A percentile compares a stretch with the other conserved stretches of the same genome.
These are phyloP conservation scores for Agrochola circellaris DNA, from an alignment of 2,888 invertebrate genomes.

Conservation along the genomic window DNA sequence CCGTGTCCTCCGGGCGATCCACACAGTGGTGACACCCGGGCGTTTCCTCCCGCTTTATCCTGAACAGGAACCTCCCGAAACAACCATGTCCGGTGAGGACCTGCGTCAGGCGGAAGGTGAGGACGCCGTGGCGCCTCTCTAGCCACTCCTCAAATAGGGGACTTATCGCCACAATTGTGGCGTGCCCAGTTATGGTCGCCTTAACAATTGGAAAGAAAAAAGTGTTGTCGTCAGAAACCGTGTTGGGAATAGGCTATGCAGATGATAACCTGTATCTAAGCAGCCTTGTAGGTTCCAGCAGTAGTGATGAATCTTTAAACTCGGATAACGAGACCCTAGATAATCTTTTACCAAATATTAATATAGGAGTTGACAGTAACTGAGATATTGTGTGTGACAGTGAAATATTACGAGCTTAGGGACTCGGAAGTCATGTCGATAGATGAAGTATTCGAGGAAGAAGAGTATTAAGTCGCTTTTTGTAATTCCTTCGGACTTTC, in stretches of 20 bases:
- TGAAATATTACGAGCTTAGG: conserved; percentile 66
- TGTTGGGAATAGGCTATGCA: background rate
- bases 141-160: too few relatives aligned
- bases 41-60: too few relatives aligned
- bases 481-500: conserved; percentile 26
- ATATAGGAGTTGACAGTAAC: conserved; percentile 50
- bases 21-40: too few relatives aligned
- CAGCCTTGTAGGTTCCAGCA: background rate
- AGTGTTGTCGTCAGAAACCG: too few relatives aligned
- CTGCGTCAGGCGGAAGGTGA: too few relatives aligned
- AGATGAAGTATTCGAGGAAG: conserved; percentile 11
- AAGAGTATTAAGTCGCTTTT: conserved; percentile 19
- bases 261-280: background rate
- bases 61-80: too few relatives aligned
- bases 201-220: too few relatives aligned
- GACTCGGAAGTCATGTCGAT: conserved; percentile 39
- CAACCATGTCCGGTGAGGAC: too few relatives aligned
- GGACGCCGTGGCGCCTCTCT: too few relatives aligned
- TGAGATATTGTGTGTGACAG: conserved; percentile 64
- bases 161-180: too few relatives aligned
- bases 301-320: conserved; percentile 47
- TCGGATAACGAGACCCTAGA: conserved; percentile 44
- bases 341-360: conserved; percentile 64
- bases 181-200: too few relatives aligned
- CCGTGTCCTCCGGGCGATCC: too few relatives aligned